A percentile compares a stretch with the other conserved stretches of the same genome.
These are phyloP conservation scores for Melanchra persicariae DNA, from an alignment of 2,888 invertebrate species.

Conservation along the genomic window DNA sequence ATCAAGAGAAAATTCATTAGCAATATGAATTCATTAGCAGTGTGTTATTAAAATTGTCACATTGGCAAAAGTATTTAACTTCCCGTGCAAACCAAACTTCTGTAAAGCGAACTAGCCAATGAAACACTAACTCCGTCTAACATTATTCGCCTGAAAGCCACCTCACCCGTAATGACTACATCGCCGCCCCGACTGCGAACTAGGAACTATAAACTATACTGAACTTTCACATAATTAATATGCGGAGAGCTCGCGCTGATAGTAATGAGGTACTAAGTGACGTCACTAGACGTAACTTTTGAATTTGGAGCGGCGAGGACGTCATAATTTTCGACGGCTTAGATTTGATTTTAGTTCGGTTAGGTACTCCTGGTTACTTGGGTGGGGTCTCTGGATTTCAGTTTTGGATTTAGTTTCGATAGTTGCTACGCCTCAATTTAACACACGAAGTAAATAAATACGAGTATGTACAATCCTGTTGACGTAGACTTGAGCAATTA, in stretches of 20 bases:
- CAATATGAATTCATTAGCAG: too few relatives aligned
- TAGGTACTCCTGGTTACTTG: neutral
- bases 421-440: neutral
- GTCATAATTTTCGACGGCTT: slow-evolving; percentile 13
- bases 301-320: slow-evolving; percentile 24
- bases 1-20: neutral
- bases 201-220: slow-evolving; percentile 48
- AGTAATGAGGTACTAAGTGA: slow-evolving; percentile 63
- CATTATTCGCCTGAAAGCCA: slow-evolving; percentile 38
- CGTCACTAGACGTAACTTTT: slow-evolving; percentile 53
- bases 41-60: neutral
- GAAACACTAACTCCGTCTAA: slow-evolving; percentile 45
- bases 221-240: slow-evolving; percentile 63
- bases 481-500: neutral
- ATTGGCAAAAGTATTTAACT: slow-evolving; percentile 12
- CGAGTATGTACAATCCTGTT: neutral
- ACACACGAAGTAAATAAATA: too few relatives aligned
- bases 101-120: slow-evolving; percentile 32
- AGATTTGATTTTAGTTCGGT: slow-evolving; percentile 28
- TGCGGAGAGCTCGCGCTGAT: slow-evolving; percentile 51
- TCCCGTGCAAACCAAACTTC: slow-evolving; percentile 23
- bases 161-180: slow-evolving; percentile 40
- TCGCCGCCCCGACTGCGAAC: slow-evolving; percentile 40
- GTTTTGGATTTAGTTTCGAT: neutral
- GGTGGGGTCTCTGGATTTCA: neutral